These are phyloP conservation scores for Chaetura pelagica DNA, from an alignment of 2,113 vertebrate genomes.

Conservation along the genomic window DNA sequence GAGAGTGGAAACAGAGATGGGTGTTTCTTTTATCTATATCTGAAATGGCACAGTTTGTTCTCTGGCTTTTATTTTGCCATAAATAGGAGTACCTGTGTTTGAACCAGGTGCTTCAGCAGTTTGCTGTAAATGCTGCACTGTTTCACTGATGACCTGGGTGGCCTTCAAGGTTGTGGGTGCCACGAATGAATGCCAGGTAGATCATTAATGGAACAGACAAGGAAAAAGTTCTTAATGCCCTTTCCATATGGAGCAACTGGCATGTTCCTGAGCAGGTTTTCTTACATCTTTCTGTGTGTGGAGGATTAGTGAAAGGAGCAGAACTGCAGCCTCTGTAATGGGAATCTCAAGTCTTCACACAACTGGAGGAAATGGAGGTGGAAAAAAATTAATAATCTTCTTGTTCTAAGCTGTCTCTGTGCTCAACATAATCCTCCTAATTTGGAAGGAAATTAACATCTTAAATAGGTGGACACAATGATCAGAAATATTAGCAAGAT, in stretches of 20 bases:
- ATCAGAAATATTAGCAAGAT: background rate
- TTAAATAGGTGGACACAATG: background rate
- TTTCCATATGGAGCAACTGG: background rate
- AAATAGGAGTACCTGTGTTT: constrained; percentile 38
- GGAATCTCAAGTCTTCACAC: background rate
- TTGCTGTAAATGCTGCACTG: background rate
- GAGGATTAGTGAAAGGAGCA: background rate
- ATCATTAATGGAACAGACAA: constrained; percentile 71
- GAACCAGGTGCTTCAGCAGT: background rate
- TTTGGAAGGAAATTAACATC: background rate
- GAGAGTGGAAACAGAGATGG: background rate
- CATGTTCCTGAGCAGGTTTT: background rate
- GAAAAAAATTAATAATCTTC: background rate
- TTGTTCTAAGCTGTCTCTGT: background rate
- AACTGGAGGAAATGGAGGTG: background rate
- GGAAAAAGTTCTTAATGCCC: constrained; percentile 32
- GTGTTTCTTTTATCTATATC: background rate
- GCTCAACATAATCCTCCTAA: background rate
- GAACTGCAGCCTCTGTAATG: background rate
- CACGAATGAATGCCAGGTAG: background rate
- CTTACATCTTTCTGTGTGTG: background rate
- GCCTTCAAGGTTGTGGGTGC: constrained; percentile 14
- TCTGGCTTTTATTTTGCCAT: constrained; percentile 49
- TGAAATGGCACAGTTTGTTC: background rate
- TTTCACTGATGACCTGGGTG: background rate